Conservation (phyloP, 2,797 vertebrate species). For the Artibeus jamaicensis region DNA sequence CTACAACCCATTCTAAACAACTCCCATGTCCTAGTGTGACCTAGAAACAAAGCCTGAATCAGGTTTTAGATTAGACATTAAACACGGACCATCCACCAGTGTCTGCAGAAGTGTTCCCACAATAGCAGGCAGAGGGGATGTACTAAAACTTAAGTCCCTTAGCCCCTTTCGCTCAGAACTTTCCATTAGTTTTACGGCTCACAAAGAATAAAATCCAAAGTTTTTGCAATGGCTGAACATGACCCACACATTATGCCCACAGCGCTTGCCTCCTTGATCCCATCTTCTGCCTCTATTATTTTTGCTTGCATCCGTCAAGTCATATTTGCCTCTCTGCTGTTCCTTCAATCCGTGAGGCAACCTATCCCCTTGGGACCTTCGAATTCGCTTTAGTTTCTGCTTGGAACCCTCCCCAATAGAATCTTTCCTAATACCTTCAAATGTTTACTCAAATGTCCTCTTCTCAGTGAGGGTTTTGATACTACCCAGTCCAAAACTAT, state of each 20-base stretch:
- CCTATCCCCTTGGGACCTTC: fast-evolving
- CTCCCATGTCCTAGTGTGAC: not conserved
- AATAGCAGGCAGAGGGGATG: not conserved
- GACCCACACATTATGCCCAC: not conserved
- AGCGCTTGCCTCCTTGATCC: not conserved
- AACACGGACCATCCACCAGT: not conserved
- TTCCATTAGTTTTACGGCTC: not conserved
- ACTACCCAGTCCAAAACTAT: not conserved
- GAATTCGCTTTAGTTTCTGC: not conserved
- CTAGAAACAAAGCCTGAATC: not conserved
- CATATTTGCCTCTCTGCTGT: not conserved
- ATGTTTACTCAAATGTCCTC: not conserved
- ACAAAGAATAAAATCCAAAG: not conserved
- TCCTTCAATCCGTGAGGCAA: not conserved
- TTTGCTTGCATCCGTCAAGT: not conserved
- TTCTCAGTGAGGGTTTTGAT: not conserved
- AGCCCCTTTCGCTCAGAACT: not conserved
- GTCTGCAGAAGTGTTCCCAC: not conserved
- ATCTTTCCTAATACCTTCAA: not conserved
- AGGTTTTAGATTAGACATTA: not conserved
- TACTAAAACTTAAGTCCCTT: not conserved
- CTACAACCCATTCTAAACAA: not conserved
- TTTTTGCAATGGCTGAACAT: not conserved
- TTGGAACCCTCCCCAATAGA: not conserved
- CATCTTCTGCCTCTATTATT: not conserved